phyloP scores from a whole-genome alignment of 37 sponge, comb jelly and placozoan species.

The Chondrilla cf. caribensis region DNA sequence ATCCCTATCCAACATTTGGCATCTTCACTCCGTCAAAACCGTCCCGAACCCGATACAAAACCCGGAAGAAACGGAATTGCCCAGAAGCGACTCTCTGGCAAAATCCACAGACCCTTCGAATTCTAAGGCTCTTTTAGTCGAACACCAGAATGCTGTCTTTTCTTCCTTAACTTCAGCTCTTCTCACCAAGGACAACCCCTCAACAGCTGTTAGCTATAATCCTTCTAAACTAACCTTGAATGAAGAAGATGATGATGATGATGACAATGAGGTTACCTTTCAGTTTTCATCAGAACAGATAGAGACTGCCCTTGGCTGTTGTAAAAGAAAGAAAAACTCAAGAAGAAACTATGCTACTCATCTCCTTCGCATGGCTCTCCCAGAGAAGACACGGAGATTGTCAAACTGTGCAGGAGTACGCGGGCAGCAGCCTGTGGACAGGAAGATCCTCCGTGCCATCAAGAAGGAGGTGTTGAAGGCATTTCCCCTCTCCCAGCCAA shows the following conservation, averaged over 20 bases:
- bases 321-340: neutral
- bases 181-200: neutral
- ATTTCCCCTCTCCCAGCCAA: neutral
- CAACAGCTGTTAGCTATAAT: too few species aligned
- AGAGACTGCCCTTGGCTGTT: constrained; percentile 2
- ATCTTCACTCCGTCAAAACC: neutral
- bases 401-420: constrained; percentile 6
- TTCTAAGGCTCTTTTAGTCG: too few species aligned
- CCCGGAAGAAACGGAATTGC: neutral
- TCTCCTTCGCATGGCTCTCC: neutral
- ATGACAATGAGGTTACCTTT: neutral
- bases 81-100: neutral
- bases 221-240: neutral
- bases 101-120: neutral
- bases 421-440: neutral
- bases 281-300: neutral
- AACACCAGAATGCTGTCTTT: too few species aligned
- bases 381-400: neutral
- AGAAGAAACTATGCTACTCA: constrained; percentile 4
- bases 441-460: neutral
- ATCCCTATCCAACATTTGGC: neutral
- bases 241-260: neutral
- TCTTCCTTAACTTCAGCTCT: neutral
- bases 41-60: neutral
- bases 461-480: neutral